Base-by-base conservation (phyloP, 1,140 invertebrate genomes). In the Antheraea pernyi region DNA sequence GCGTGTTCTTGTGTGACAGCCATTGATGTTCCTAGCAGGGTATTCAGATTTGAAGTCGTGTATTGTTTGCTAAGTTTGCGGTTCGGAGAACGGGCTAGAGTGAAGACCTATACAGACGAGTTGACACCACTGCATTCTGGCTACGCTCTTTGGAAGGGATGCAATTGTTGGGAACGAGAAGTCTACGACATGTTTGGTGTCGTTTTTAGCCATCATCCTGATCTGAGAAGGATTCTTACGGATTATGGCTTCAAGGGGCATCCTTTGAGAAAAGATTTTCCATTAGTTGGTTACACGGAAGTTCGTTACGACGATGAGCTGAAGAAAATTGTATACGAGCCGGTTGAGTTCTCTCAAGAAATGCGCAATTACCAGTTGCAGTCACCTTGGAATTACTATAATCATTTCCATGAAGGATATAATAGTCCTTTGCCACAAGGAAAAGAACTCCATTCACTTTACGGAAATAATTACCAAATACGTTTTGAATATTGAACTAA, bases 31-130 rank as follows among this genome's bases (percentile, higher is more conserved):
- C 98, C 98, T 2, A 94, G 95, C 39, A 93, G 98, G 96, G 71
- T 69, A 36, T 91, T 73, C 59, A 80, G 89, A 70, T 91, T 91
- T 63, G 88, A 98, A 96, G 93, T 99, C 62, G 94, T 99, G 18
- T 99, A 99, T 86, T 97, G 97, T 82, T 89, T 99, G 4, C 91
- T 99, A 3, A 99, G 98, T n/a, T 73, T 99, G n/a, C 94, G 97
- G 70, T 99, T 94, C 60, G 68, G 73, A 0, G 79, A 83, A 59
- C 79, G 76, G 67, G 83, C 75, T 0, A 76, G 76, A 75, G 85
- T 86, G 7, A 92, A 92, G 74, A 91, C 91, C 3, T 93, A 93
- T 65, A 93, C 91, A 0, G 91, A 93, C 67, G 92, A 93, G 78
- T 72, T 92, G 22, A 91, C 91, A 0, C 88, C 91, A 7, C 62